These are phyloP conservation scores for Nudaria mundana DNA, from an alignment of 2,888 invertebrate species.

Conservation along the genomic window DNA sequence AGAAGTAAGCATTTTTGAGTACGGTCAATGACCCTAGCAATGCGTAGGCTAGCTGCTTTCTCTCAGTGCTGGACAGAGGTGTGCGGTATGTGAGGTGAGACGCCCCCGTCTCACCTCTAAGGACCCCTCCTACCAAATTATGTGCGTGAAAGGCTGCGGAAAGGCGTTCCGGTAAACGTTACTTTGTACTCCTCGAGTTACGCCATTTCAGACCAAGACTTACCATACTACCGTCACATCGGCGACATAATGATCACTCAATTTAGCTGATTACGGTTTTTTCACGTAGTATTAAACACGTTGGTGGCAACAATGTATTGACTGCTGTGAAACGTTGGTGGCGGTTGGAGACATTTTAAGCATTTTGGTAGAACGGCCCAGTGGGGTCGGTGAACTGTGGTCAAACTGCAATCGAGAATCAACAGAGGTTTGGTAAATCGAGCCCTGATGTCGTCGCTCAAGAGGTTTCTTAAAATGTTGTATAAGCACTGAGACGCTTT, in stretches of 20 bases:
- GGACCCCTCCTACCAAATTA: slow-evolving; percentile 80
- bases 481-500: slow-evolving; percentile 71
- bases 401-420: slow-evolving; percentile 52
- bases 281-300: slow-evolving; percentile 13
- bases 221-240: slow-evolving; percentile 28
- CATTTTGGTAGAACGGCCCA: slow-evolving; percentile 48
- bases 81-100: slow-evolving; percentile 54
- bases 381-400: slow-evolving; percentile 57
- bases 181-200: slow-evolving; percentile 34
- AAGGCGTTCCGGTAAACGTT: slow-evolving; percentile 55
- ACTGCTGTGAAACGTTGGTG: slow-evolving; percentile 39
- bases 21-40: slow-evolving; percentile 78
- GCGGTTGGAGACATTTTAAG: slow-evolving; percentile 38
- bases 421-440: slow-evolving; percentile 49
- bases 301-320: slow-evolving; percentile 18
- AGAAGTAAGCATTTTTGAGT: slow-evolving; percentile 77
- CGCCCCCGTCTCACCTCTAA: too few relatives aligned
- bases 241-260: slow-evolving; percentile 21
- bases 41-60: slow-evolving; percentile 81
- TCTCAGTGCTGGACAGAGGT: slow-evolving; percentile 63
- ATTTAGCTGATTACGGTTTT: slow-evolving; percentile 28
- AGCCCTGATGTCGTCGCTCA: slow-evolving; percentile 46
- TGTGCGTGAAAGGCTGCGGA: slow-evolving; percentile 77
- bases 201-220: slow-evolving; percentile 30
- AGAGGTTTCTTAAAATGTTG: slow-evolving; percentile 59